Conservation (phyloP, 2,888 invertebrate species). For the Proisotoma minuta region DNA sequence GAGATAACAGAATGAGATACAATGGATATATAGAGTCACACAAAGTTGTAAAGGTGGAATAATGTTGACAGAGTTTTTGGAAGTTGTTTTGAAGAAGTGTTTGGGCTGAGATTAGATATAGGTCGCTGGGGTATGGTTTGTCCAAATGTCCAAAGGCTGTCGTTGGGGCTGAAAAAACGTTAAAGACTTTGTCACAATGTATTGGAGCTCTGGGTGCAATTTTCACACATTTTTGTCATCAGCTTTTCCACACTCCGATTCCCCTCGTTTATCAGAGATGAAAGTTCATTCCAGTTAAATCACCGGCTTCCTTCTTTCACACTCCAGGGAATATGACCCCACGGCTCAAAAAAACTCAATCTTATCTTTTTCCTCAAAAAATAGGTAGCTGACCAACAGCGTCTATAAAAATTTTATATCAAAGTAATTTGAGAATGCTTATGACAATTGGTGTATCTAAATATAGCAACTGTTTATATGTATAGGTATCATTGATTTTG, state of each 20-base stretch:
- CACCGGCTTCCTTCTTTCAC: slow-evolving; percentile 37
- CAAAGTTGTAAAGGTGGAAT: neutral
- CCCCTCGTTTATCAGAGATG: slow-evolving; percentile 47
- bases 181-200: slow-evolving; percentile 35
- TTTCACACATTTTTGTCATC: slow-evolving; percentile 48
- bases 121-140: slow-evolving; percentile 46
- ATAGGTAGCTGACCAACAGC: no score
- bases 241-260: slow-evolving; percentile 38
- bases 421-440: no score
- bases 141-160: slow-evolving; percentile 31
- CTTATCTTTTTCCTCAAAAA: slow-evolving; percentile 14
- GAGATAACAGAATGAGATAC: no score
- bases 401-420: no score
- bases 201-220: slow-evolving; percentile 47
- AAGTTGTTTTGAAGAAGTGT: slow-evolving; percentile 7
- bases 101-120: slow-evolving; percentile 34
- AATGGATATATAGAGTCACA: no score
- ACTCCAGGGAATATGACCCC: slow-evolving; percentile 33
- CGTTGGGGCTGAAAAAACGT: slow-evolving; percentile 19
- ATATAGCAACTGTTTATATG: no score
- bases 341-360: slow-evolving; percentile 6
- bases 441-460: no score
- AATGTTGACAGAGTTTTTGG: slow-evolving; percentile 17
- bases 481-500: no score
- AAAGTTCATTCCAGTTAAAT: slow-evolving; percentile 48